Base-by-base conservation (phyloP, 1,140 invertebrate genomes). In the Lucilia sericata region DNA sequence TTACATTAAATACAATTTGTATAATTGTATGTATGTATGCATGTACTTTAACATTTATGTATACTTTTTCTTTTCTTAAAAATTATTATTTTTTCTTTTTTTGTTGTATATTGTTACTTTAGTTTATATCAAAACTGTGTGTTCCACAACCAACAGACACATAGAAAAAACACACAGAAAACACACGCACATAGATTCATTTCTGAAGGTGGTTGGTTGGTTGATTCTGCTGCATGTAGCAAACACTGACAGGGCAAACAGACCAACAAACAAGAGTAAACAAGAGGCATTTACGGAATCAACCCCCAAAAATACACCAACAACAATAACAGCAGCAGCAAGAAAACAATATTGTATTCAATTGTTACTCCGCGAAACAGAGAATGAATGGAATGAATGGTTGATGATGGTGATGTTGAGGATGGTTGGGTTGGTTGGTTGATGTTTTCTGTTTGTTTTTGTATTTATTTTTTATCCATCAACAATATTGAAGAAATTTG, bases 401-500 rank as follows among this genome's bases (percentile, higher is more conserved):
- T 70, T 25, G 65, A 21, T 12, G 19, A 10, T 70, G 65, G 21
- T 80, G 42, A 21, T 42, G 75, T 21, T 80, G 42, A 36, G 78
- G 42, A 47, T 81, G 42, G 51, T n/a, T 5, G 17, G 19, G 19
- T 55, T 82, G 80, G 47, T 30, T 60, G 17, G n/a, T 19, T 81
- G 17, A 19, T 82, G 81, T 65, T 65, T 21, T 82, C 5, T 82
- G 4, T 82, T 60, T 82, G 30, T 82, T 65, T 82, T 60, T 82
- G 30, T 82, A 34, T 82, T 60, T 85, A 30, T 84, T 78, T 78
- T 86, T 87, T 85, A 88, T 80, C 82, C 87, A 74, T 36, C 70
- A 83, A 82, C 85, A 76, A 81, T 60, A 89, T 86, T 86, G 80
- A 83, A 75, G 65, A 88, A 90, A 85, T 83, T 91, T 87, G 90